Evolutionary conservation across 2,888 invertebrate species (phyloP).

Genomic region (Axea sp.): DNA sequence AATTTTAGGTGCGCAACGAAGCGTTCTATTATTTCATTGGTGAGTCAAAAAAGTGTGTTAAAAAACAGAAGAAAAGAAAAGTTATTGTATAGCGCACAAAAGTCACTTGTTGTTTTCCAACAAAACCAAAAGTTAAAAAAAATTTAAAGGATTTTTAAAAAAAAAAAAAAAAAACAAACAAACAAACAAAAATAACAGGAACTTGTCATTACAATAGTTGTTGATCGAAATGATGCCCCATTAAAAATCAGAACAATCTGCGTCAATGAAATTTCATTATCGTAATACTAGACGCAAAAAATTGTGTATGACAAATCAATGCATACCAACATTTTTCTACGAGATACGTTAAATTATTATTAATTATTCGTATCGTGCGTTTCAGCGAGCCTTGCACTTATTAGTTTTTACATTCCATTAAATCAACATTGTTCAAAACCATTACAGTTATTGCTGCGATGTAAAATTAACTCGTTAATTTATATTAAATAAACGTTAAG

Average conservation of each 20-base stretch:
- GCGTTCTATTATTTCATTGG: no score
- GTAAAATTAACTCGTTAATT: constrained; percentile 8
- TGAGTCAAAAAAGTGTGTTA: no score
- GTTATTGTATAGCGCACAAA: no score
- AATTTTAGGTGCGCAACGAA: no score
- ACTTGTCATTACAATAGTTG: no score
- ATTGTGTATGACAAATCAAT: neutral
- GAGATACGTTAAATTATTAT: constrained; percentile 16
- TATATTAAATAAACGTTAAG: constrained; percentile 10
- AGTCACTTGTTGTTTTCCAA: no score
- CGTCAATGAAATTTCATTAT: constrained; percentile 11
- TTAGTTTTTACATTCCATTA: constrained; percentile 2
- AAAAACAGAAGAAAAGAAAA: no score
- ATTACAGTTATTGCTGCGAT: neutral
- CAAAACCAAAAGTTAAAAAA: no score
- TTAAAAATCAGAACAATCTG: neutral
- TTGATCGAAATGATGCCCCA: no score
- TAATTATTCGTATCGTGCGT: neutral
- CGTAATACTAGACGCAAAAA: neutral
- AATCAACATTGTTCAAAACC: constrained; percentile 18
- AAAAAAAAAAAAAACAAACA: no score
- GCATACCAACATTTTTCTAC: constrained; percentile 1
- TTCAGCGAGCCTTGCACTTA: neutral
- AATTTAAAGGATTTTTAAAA: no score
- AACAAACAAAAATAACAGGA: no score